Base-by-base conservation (phyloP, 1,140 invertebrate species). In the Penaeus chinensis region DNA sequence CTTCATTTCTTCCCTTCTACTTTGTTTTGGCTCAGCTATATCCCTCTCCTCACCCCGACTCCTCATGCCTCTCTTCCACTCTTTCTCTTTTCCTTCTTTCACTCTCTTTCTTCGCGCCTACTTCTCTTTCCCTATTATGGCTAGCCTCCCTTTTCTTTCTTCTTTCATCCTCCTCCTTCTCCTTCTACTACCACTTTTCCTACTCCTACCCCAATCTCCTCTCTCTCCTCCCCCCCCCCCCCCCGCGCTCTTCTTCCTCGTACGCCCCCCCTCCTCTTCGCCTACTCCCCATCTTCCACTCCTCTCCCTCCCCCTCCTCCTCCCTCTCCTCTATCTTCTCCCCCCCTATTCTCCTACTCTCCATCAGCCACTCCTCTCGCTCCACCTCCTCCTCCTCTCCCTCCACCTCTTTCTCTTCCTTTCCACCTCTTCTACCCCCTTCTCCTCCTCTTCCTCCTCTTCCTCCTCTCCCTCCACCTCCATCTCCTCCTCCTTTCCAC, bases 391-490 rank as follows among this genome's bases (percentile, higher is more conserved):
- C 79, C n/a, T 71, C 66, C 66, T 24, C 66, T 16, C 0, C 20
- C 20, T 11, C 13, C 66, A 0, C 20, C 32, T 1, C 20, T 3
- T 71, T 2, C 66, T 71, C 54, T 2, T 24, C 37, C 24, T 13
- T 8, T 54, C 47, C 24, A 5, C 22, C 19, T 22, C 42, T 0
- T 32, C 16, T 7, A 11, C 11, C 79, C 60, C 54, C 16, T 20
- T n/a, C 60, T 11, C 54, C 16, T 54, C 54, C 11, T 10, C 16
- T 18, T 71, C 8, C 66, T 71, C n/a, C n/a, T 32, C 16, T 11
- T 77, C 74, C 74, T 77, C 74, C 74, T 77, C 47, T 16, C 37
- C 74, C 32, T 37, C 74, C n/a, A 18, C 32, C n/a, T 47, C 66
- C 32, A 1, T 4, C 20, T 42, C 22, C 18, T 77, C 32, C n/a